Evolutionary conservation across 1,140 invertebrate species (phyloP), one percentile per base, ranked within the genome.

Genomic region (Cotesia typhae): DNA sequence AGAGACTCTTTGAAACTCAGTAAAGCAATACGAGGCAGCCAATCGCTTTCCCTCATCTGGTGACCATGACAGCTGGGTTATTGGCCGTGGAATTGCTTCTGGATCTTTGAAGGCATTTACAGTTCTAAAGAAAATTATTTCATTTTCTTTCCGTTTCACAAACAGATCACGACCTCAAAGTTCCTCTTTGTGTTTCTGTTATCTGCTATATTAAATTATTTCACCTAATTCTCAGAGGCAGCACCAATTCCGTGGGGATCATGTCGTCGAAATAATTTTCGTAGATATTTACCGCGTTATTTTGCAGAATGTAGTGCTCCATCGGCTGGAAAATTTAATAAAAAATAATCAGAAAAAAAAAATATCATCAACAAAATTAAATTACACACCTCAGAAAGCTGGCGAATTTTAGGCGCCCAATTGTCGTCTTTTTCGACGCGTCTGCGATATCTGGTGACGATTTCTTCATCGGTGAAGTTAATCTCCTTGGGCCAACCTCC

Each of bases 401-500:
- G 88, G 78, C 91, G 89, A 67, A 98, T 92, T 74, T 93, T 92
- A 69, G 92, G 92, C 74, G 94, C 91, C 83, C 96, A 99, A 65
- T 89, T 89, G 81, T 99, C 96, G 83, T 97, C 95, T 85, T 98
- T 98, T 87, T 98, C 96, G 53, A 97, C 91, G 86, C 98, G 97
- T 57, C 97, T 92, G 78, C 95, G 89, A 82, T 93, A 98, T 78
- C 96, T 89, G 1, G 92, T 86, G 2, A 91, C 93, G 77, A 95
- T 93, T 85, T 99, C 97, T 6, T 94, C 92, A 82, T 99, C 97
- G 52, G 90, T 88, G 74, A 91, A 90, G 83, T 97, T 96, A 59
- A 99, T 91, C 81, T 98, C 96, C 87, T 95, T 97, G 0, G 97
- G 96, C 97, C 97, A 99, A 4, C 96, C 97, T 38, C 97, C 97